These are phyloP conservation scores for Onchidella celtica DNA, from an alignment of 2,888 invertebrate species.

Conservation along the genomic window DNA sequence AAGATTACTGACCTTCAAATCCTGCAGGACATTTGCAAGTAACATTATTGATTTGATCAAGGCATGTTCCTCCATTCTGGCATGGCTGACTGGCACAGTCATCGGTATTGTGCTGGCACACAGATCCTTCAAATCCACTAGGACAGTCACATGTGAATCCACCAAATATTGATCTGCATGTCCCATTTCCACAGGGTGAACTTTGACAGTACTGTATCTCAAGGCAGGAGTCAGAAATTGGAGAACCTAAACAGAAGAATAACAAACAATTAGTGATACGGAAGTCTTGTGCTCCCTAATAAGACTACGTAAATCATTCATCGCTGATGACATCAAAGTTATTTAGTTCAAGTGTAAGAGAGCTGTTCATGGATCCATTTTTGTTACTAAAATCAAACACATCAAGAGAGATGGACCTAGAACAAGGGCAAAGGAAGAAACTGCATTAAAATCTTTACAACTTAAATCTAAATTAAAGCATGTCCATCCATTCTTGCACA, in stretches of 20 bases:
- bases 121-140: constrained; percentile 22
- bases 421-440: no score
- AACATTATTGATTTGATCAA: background rate
- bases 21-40: constrained; percentile 4
- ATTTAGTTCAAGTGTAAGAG: no score
- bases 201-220: constrained; percentile 11
- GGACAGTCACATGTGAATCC: constrained; percentile 10
- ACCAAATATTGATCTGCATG: background rate
- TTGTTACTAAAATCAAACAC: no score
- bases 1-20: constrained; percentile 7
- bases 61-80: constrained; percentile 7
- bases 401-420: no score
- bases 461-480: no score
- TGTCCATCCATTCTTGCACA: constrained; percentile 4
- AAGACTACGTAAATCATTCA: no score
- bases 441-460: no score
- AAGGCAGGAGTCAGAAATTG: background rate
- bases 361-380: no score
- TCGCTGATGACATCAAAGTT: no score
- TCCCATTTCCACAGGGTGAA: constrained; percentile 33
- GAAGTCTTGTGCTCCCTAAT: no score
- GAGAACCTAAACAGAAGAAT: background rate
- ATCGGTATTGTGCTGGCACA: constrained; percentile 19
- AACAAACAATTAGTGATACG: no score
- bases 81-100: constrained; percentile 14